Evolutionary conservation across 1,140 invertebrate species (phyloP).

Genomic region (Atta texana): DNA sequence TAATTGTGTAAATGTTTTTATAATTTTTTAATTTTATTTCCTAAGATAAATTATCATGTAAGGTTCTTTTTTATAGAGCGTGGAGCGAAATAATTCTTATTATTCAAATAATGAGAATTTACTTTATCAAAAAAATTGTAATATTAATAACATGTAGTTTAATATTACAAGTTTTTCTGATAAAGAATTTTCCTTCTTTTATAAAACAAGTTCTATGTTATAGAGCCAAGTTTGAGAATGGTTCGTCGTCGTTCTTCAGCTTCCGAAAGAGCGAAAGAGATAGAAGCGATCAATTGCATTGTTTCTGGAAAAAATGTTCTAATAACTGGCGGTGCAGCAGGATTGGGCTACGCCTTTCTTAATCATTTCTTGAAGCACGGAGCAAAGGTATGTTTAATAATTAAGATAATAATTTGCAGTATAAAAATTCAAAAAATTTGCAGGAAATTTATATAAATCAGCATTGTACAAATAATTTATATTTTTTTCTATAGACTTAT

Average conservation of each 20-base stretch:
- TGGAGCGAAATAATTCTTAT: too few relatives aligned
- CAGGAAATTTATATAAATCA: not conserved
- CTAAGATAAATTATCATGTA: not conserved
- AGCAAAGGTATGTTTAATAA: slow-evolving; percentile 81
- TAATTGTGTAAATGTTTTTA: not conserved
- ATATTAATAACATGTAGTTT: not conserved
- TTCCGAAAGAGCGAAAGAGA: slow-evolving; percentile 77
- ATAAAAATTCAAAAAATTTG: not conserved
- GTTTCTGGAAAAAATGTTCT: slow-evolving; percentile 84
- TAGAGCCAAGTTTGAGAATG: not conserved
- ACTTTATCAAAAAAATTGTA: too few relatives aligned
- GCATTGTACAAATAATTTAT: not conserved
- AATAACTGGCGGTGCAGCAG: slow-evolving; percentile 86
- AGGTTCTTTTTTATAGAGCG: not conserved
- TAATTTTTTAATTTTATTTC: not conserved
- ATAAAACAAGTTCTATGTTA: slow-evolving; percentile 5
- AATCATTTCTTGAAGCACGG: slow-evolving; percentile 84
- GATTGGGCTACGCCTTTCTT: slow-evolving; percentile 85
- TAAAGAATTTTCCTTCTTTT: not conserved
- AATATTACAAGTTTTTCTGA: not conserved
- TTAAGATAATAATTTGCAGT: slow-evolving; percentile 7
- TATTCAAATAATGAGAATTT: too few relatives aligned
- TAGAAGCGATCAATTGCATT: slow-evolving; percentile 76
- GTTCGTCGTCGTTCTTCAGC: slow-evolving; percentile 73
- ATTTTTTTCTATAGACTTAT: not conserved